Conservation (phyloP, 64 coral and sea anemone species). For the Porites lutea region DNA sequence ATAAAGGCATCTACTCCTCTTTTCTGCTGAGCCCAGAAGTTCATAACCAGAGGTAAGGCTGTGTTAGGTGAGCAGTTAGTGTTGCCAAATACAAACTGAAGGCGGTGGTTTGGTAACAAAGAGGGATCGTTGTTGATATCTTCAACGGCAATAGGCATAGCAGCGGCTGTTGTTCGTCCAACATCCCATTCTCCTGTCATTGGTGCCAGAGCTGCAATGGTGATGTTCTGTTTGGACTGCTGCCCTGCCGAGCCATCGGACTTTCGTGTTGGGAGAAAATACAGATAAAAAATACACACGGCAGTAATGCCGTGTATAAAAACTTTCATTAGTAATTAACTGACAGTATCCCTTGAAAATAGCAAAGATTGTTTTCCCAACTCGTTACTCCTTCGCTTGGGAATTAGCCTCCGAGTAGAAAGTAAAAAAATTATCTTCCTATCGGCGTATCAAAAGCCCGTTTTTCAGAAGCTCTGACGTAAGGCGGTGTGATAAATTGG, state of each 20-base stretch:
- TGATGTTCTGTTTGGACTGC: slow-evolving; percentile 56
- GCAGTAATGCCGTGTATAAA: slow-evolving; percentile 8
- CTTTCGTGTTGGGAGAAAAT: background rate
- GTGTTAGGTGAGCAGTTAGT: slow-evolving; percentile 86
- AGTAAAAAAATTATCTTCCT: background rate
- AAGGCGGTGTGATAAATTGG: background rate
- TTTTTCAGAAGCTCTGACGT: background rate
- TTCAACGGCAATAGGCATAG: slow-evolving; percentile 90
- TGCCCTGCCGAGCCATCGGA: background rate
- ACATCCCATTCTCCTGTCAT: slow-evolving; percentile 95
- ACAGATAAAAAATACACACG: slow-evolving; percentile 22
- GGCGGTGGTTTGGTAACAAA: slow-evolving; percentile 69
- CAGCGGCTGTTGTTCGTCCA: slow-evolving; percentile 81
- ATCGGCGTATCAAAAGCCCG: background rate
- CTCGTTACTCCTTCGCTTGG: background rate
- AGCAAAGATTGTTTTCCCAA: background rate
- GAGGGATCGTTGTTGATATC: slow-evolving; percentile 87
- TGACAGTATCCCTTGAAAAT: background rate
- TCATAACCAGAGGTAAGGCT: slow-evolving; percentile 85
- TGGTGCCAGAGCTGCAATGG: slow-evolving; percentile 77
- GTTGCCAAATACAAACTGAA: slow-evolving; percentile 90
- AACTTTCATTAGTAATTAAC: slow-evolving; percentile 3
- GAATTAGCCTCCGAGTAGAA: background rate
- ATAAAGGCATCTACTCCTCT: slow-evolving; percentile 85
- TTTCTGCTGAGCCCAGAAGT: slow-evolving; percentile 82